Evolutionary conservation across 2,888 invertebrate genomes (phyloP), one percentile per base, ranked within the genome.

Genomic region (Erynnis tages): DNA sequence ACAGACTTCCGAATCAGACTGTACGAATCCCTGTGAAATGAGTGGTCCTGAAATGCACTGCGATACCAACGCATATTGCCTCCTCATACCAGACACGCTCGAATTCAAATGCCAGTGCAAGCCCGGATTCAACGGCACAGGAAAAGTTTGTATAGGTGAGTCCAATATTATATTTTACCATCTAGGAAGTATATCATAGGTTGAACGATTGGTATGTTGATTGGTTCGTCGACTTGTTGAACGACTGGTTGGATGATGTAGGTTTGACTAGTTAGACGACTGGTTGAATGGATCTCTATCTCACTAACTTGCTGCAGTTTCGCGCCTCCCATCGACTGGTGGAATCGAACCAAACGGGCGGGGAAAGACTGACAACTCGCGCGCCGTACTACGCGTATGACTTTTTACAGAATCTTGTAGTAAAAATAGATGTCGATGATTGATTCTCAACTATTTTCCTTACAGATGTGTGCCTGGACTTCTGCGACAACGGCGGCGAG

Each of bases 51-150:
- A 95, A 65, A 95, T 95, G 89, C 94, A 96, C 63, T 98, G 98
- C 67, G 96, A 97, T 76, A 84, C 91, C 0, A 96, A 97, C 74
- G 97, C 97, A 0, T 94, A 95, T 73, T 98, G 97, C 71, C 91
- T 97, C 4, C 90, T 96, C 57, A 93, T 95, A 45, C 93, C 93
- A 0, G 96, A 96, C 75, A 95, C 94, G 6, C 94, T 93, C 61
- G 95, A 96, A 67, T 96, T 96, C 89, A 93, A 94, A 67, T 98
- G 98, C 73, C 95, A 97, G 73, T 98, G 98, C 80, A 97, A 97
- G 69, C 95, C 96, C 0, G 98, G 98, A 0, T 98, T 95, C 87
- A 96, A 96, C 72, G 96, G 96, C 60, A 96, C 96, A 13, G 97
- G 97, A 50, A 92, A 93, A 84, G 90, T 92, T 57, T 97, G 97